Conservation (phyloP, 1,140 invertebrate genomes). For the honey bee (Apis mellifera) region Amel_HAv3.1 CM009939.2:11080501-11081000, state of each 20-base stretch:
- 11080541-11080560: background rate
- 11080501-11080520: slow-evolving; percentile 12
- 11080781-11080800: background rate
- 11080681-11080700: background rate
- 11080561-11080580: background rate
- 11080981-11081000: background rate
- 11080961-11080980: background rate
- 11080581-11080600: background rate
- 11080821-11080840: background rate
- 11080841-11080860: background rate
- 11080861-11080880: background rate
- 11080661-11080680: background rate
- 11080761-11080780: background rate
- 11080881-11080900: background rate
- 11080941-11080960: slow-evolving; percentile 7
- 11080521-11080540: background rate
- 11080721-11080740: background rate
- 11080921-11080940: background rate
- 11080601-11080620: background rate
- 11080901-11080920: background rate
- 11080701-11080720: background rate
- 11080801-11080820: background rate
- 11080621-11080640: background rate
- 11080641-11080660: background rate
- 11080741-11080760: background rate